Percentiles rank a stretch among this genome's conserved stretches.
These are phyloP conservation scores for Heteromormyrus szaboi DNA, from an alignment of 2,797 vertebrate species.

Conservation along the genomic window DNA sequence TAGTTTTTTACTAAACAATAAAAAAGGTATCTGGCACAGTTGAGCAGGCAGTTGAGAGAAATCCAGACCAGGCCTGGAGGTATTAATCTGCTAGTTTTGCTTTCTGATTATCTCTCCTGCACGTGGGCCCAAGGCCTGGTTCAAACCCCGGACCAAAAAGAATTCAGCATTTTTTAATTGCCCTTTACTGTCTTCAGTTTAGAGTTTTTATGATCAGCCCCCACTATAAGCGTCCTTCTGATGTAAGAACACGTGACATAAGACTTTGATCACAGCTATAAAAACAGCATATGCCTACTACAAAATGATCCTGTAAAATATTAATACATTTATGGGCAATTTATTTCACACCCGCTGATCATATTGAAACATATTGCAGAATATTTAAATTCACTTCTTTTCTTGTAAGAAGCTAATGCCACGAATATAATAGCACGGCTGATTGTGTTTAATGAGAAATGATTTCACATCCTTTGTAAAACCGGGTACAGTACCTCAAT, in stretches of 20 bases:
- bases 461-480: constrained; percentile 4
- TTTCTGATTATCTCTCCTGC: neutral
- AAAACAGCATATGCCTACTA: constrained; percentile 19
- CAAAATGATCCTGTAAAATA: neutral
- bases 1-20: neutral
- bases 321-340: neutral
- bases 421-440: neutral
- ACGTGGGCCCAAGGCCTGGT: neutral
- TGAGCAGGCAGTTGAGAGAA: neutral
- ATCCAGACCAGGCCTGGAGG: neutral
- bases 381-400: neutral
- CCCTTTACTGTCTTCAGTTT: neutral
- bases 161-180: constrained; percentile 1
- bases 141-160: neutral
- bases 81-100: neutral
- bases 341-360: neutral
- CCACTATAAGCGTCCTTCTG: neutral
- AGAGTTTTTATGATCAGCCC: constrained; percentile 8
- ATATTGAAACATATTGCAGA: neutral
- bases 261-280: constrained; percentile 43
- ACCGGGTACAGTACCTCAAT: constrained; percentile 1
- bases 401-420: neutral
- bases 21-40: constrained; percentile 7
- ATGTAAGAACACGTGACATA: constrained; percentile 27
- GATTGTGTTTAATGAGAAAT: neutral